Conservation (phyloP, 2,113 vertebrate species). For the Anarhynchus alexandrinus region DNA sequence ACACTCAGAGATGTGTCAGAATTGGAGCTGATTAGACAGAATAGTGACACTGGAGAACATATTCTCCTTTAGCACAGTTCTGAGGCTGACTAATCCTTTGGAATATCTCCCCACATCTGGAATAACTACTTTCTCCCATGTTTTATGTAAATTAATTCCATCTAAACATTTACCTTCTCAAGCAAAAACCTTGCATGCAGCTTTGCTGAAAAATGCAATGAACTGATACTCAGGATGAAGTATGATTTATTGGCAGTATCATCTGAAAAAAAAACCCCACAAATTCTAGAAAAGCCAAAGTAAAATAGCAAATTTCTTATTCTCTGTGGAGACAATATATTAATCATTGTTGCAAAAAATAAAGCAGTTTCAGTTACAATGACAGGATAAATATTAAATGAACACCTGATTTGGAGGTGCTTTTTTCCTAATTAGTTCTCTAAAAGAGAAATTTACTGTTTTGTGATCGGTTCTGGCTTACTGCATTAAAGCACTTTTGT, state of each 20-base stretch:
- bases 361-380: not conserved
- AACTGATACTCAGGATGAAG: not conserved
- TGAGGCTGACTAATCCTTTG: constrained; percentile 42
- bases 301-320: not conserved
- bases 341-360: not conserved
- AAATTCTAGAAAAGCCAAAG: not conserved
- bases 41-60: constrained; percentile 21
- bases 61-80: not conserved
- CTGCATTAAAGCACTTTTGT: not conserved
- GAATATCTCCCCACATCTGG: constrained; percentile 11
- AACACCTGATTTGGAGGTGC: not conserved
- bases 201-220: not conserved
- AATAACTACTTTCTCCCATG: not conserved
- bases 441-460: not conserved
- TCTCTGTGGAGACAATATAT: not conserved
- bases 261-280: not conserved
- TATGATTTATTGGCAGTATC: not conserved
- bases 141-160: constrained; percentile 14
- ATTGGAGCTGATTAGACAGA: constrained; percentile 62
- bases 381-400: not conserved
- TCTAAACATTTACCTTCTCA: constrained; percentile 6
- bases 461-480: not conserved
- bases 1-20: constrained; percentile 46
- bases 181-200: not conserved
- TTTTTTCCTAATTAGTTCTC: not conserved